Evolutionary conservation across 2,888 invertebrate species (phyloP).

Genomic region (Drosophila falleni): DNA sequence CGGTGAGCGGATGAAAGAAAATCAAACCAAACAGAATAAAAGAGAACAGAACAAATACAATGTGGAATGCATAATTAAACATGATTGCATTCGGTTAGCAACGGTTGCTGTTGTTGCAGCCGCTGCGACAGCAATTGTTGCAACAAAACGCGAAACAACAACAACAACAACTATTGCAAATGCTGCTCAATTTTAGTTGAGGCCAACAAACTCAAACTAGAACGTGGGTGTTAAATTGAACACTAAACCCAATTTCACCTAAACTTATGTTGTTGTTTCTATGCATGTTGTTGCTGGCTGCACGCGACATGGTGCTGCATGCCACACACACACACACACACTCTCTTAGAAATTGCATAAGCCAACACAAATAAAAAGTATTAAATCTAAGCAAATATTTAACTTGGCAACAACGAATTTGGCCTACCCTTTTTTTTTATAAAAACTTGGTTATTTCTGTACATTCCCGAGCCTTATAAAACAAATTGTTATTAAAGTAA

Average conservation of each 20-base stretch:
- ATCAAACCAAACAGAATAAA: slow-evolving; percentile 8
- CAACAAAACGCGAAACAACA: slow-evolving; percentile 35
- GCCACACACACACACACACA: slow-evolving; percentile 33
- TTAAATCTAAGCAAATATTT: slow-evolving; percentile 18
- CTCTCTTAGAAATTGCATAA: slow-evolving; percentile 65
- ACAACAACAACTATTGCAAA: slow-evolving; percentile 34
- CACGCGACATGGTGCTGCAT: slow-evolving; percentile 64
- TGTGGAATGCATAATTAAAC: slow-evolving; percentile 79
- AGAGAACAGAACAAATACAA: slow-evolving; percentile 59
- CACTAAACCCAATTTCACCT: slow-evolving; percentile 79
- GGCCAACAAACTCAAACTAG: slow-evolving; percentile 81
- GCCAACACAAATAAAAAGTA: slow-evolving; percentile 22
- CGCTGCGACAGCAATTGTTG: slow-evolving; percentile 43
- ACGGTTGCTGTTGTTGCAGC: slow-evolving; percentile 22
- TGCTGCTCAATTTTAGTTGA: slow-evolving; percentile 40
- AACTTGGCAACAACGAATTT: not conserved
- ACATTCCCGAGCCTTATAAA: no score
- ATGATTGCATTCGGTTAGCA: slow-evolving; percentile 63
- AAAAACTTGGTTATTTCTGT: not conserved
- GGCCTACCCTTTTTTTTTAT: slow-evolving; percentile 20
- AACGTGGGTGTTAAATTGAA: slow-evolving; percentile 80
- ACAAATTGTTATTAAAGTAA: no score
- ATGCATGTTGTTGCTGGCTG: slow-evolving; percentile 38
- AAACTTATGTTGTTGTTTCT: slow-evolving; percentile 36
- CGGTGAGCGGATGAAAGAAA: slow-evolving; percentile 41